Evolutionary conservation across 2,797 vertebrate genomes (phyloP).

Genomic region (Notoglanidium macrostoma): DNA sequence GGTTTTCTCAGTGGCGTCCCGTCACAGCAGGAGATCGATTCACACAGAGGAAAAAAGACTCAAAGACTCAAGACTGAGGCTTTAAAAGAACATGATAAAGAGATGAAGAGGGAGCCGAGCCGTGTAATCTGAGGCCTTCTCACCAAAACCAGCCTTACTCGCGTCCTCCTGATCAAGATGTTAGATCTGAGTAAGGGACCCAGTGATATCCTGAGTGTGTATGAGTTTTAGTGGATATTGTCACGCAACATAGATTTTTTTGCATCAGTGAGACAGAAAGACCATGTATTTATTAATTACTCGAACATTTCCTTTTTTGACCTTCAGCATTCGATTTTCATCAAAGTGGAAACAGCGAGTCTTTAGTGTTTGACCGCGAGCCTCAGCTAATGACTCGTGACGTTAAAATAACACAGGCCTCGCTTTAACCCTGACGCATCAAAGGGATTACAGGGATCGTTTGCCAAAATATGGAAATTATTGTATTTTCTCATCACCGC

Average conservation of each 20-base stretch:
- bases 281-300: not conserved
- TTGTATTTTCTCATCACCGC: not conserved
- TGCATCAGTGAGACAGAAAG: not conserved
- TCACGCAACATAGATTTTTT: not conserved
- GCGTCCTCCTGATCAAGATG: not conserved
- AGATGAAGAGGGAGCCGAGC: not conserved
- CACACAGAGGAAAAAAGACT: not conserved
- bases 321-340: not conserved
- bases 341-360: not conserved
- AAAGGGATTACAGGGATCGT: not conserved
- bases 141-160: not conserved
- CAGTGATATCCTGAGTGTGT: not conserved
- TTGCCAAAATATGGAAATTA: not conserved
- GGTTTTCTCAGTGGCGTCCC: not conserved
- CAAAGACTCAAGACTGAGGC: not conserved
- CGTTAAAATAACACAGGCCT: not conserved
- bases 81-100: not conserved
- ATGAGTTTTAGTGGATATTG: not conserved
- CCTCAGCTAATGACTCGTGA: not conserved
- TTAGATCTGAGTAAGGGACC: not conserved
- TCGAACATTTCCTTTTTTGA: not conserved
- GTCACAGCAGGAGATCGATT: not conserved
- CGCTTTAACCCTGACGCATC: not conserved
- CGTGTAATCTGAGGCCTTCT: not conserved
- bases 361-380: not conserved